phyloP scores from a whole-genome alignment of 2,113 vertebrate genomes.

The Phalacrocorax pelagicus region DNA sequence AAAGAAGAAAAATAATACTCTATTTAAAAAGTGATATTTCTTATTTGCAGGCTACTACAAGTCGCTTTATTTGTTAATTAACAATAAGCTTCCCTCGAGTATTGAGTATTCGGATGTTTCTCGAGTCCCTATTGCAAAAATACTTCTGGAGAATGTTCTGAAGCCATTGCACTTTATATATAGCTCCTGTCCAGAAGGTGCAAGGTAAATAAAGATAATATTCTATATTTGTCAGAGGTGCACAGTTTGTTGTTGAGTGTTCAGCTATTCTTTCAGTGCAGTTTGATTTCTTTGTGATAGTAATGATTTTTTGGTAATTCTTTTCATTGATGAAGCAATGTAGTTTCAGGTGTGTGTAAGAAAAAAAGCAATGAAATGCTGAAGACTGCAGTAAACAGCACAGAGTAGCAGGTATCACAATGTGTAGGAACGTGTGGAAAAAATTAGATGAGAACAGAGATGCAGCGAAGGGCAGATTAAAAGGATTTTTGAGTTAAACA shows the following conservation, averaged over 20 bases:
- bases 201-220: conserved; percentile 79
- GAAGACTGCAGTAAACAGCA: not conserved
- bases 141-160: conserved; percentile 93
- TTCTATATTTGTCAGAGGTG: not conserved
- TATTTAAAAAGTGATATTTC: not conserved
- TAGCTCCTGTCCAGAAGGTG: conserved; percentile 89
- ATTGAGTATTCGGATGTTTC: conserved; percentile 91
- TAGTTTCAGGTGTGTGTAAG: not conserved
- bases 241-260: not conserved
- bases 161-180: conserved; percentile 99
- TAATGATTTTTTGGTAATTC: not conserved
- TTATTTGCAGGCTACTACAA: conserved; percentile 87
- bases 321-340: not conserved
- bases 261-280: not conserved
- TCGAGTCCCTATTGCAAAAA: conserved; percentile 91
- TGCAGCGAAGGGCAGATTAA: not conserved
- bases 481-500: not conserved
- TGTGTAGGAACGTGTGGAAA: not conserved
- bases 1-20: not conserved
- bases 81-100: conserved; percentile 93
- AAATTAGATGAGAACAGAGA: not conserved
- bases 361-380: not conserved
- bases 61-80: conserved; percentile 92
- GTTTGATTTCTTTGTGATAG: not conserved
- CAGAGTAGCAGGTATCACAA: not conserved